phyloP scores from a whole-genome alignment of 2,888 invertebrate genomes.

The Nomada flava region DNA sequence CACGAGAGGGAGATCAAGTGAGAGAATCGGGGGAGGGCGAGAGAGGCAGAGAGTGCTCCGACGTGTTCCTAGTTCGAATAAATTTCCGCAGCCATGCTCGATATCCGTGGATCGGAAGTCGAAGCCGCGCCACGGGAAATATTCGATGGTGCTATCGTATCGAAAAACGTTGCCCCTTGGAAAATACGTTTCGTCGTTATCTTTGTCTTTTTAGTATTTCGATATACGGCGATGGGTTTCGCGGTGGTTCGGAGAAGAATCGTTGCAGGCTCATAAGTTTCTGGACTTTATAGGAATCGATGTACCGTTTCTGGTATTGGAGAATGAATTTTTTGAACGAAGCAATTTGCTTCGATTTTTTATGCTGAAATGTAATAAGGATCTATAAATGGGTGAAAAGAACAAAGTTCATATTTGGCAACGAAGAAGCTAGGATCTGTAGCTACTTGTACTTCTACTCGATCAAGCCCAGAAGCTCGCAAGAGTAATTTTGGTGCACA shows the following conservation, averaged over 20 bases:
- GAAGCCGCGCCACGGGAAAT: slow-evolving; percentile 12
- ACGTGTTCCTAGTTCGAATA: slow-evolving; percentile 42
- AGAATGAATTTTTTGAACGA: too few relatives aligned
- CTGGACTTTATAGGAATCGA: too few relatives aligned
- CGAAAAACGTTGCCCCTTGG: neutral
- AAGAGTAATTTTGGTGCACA: too few relatives aligned
- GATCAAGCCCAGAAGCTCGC: too few relatives aligned
- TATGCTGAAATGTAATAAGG: too few relatives aligned
- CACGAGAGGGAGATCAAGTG: neutral
- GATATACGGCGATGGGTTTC: neutral
- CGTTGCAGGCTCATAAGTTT: neutral
- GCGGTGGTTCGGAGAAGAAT: neutral
- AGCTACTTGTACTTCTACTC: too few relatives aligned
- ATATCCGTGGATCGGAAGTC: slow-evolving; percentile 45
- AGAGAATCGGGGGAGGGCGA: neutral
- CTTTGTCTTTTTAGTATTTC: neutral
- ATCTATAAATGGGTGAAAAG: too few relatives aligned
- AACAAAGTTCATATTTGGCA: too few relatives aligned
- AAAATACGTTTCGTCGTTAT: neutral
- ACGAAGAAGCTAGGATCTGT: too few relatives aligned
- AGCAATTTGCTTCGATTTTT: too few relatives aligned
- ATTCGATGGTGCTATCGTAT: neutral
- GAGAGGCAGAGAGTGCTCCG: slow-evolving; percentile 14
- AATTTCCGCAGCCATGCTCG: slow-evolving; percentile 48
- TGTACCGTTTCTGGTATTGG: too few relatives aligned